Evolutionary conservation across 2,888 invertebrate genomes (phyloP), one percentile per base, ranked within the genome.

Genomic region (Caradrina clavipalpis): DNA sequence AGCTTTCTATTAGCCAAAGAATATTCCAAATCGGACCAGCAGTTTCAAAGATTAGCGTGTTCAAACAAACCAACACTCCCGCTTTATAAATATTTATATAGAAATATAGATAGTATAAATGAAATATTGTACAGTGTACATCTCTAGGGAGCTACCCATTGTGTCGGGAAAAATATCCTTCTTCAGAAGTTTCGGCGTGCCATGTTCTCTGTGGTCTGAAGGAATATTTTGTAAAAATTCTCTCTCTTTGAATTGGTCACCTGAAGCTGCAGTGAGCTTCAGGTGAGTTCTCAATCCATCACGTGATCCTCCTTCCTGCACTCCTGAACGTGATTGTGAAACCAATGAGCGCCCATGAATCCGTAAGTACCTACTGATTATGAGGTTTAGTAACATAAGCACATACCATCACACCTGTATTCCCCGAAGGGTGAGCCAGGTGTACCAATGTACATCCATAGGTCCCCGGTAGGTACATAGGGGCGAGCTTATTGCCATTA

Each of bases 61-160:
- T 35, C 35, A 35, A 35, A 35, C 8, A 35, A 35, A 35, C 35
- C 7, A 35, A 35, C 35, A 8, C 31, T 31, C 7, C 31, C 3
- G 8, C 35, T 35, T 35, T 35, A 1, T 35, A 35, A 35, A n/a
- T n/a, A n/a, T n/a, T n/a, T 35, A 8, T 35, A 8, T 8, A 8
- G 26, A 26, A 4, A 26, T 8, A 35, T 35, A 35, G 35, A 35
- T n/a, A 35, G 8, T 35, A 42, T 15, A 42, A 15, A 60, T 61
- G 63, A 79, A 55, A 66, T 79, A 69, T 45, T 45, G 45, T n/a
- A n/a, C n/a, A n/a, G n/a, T 66, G 54, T 54, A 35, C 35, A 61
- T 69, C 71, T 45, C 63, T 8, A 0, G 54, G 60, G 75, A 47
- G 26, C 19, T 55, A 54, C 10, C 17, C 55, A 60, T 75, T 70